Conservation (phyloP, 2,888 invertebrate genomes). For the Drepanosiphum platanoidis region DNA sequence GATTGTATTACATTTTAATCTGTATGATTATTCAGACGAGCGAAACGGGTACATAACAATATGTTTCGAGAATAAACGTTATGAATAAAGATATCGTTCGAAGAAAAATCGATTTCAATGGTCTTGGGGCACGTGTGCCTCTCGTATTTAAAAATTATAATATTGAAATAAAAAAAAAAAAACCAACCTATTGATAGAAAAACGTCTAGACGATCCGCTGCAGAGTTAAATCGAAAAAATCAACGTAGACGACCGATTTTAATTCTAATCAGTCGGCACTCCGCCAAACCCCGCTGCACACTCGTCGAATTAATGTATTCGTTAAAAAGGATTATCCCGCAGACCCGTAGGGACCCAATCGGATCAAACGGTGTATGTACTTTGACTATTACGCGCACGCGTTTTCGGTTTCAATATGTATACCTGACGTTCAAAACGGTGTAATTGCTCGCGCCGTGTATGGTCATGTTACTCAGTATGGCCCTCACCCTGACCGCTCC, state of each 20-base stretch:
- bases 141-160: too few species aligned
- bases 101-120: too few species aligned
- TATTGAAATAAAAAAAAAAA: too few species aligned
- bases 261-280: neutral
- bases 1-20: slow-evolving; percentile 1
- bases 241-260: neutral
- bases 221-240: too few species aligned
- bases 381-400: neutral
- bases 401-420: neutral
- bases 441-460: slow-evolving; percentile 80
- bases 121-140: too few species aligned
- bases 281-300: neutral
- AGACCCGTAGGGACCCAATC: neutral
- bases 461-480: slow-evolving; percentile 79
- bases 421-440: slow-evolving; percentile 77
- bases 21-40: neutral
- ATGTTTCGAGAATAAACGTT: neutral
- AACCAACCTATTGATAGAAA: too few species aligned
- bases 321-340: too few species aligned
- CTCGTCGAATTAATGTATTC: neutral
- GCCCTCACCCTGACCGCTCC: slow-evolving; percentile 80
- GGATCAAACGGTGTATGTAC: neutral
- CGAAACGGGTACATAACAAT: neutral
- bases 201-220: too few species aligned
- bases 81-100: too few species aligned